Base-by-base conservation (phyloP, 2,113 vertebrate genomes). In the Callospermophilus lateralis region DNA sequence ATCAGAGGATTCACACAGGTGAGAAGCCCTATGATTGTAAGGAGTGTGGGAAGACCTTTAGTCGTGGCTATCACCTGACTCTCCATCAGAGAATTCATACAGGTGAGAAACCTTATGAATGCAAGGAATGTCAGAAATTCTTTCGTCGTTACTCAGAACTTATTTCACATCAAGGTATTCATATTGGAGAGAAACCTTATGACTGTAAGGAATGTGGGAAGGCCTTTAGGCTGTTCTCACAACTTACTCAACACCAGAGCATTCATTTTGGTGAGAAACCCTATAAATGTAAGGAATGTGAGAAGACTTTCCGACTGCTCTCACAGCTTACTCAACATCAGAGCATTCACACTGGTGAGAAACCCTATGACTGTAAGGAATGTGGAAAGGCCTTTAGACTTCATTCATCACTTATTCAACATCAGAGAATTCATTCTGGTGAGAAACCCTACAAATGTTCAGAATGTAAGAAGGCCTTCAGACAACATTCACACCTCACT, bases 391-490 rank as follows among this genome's bases (percentile, higher is more conserved):
- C 97, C 91, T 98, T 98, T n/a, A 87, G 97, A 39, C 98, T 97
- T 86, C 97, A 97, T 63, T 98, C 98, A 16, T 97, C 96, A 1
- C 97, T 98, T 17, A 96, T 95, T 80, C 97, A 97, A 0, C 98
- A 98, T 78, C 96, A 98, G 93, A 98, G 98, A 74, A 98, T 98
- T 83, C 98, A 98, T 79, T 98, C 98, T 45, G 98, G 99, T 2
- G 99, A 99, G 97, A 98, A 97, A 74, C 99, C 99, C 0, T 99
- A 98, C 95, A 95, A 98, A 96, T 99, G 99, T 78, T 97, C 98
- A n/a, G 98, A 98, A 96, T 98, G 98, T 93, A 97, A 97, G 34
- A 98, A 98, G 63, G 96, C 97, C 8, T 98, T 99, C 93, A 98
- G 98, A 96, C 99, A 99, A 5, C 99, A 99, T 51, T 98, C 98